Evolutionary conservation across 2,888 invertebrate genomes (phyloP).

Genomic region (Troilus luridus): DNA sequence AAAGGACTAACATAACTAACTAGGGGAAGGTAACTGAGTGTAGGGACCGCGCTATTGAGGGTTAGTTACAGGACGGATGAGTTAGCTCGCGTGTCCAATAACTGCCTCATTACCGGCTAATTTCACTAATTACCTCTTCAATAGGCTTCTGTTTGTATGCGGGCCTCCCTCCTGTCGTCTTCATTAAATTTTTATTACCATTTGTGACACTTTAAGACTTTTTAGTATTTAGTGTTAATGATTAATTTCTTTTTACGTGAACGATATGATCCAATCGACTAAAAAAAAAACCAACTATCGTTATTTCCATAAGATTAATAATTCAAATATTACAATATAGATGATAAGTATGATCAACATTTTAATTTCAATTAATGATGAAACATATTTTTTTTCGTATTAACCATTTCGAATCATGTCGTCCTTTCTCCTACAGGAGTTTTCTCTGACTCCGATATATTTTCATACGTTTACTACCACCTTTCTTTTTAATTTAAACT

Average conservation of each 20-base stretch:
- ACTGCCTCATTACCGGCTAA: not conserved
- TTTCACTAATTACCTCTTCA: constrained; percentile 10
- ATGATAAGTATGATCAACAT: too few relatives aligned
- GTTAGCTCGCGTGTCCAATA: constrained; percentile 4
- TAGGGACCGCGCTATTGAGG: not conserved
- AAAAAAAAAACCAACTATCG: not conserved
- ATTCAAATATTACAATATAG: too few relatives aligned
- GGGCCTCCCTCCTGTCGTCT: not conserved
- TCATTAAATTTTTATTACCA: not conserved
- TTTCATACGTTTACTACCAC: too few relatives aligned
- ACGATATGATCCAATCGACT: not conserved
- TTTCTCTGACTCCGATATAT: too few relatives aligned
- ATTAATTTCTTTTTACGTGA: not conserved
- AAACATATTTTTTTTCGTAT: too few relatives aligned
- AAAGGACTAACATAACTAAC: too few relatives aligned
- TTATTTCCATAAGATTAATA: too few relatives aligned
- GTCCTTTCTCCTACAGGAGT: too few relatives aligned
- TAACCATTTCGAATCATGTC: too few relatives aligned
- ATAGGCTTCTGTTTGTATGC: constrained; percentile 27
- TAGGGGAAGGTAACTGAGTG: not conserved
- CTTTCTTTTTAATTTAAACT: too few relatives aligned
- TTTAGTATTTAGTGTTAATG: not conserved
- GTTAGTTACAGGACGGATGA: not conserved
- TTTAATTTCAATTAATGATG: too few relatives aligned
- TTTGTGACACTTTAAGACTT: not conserved